Evolutionary conservation across 2,797 vertebrate genomes (phyloP), one percentile per base, ranked within the genome.

Genomic region (Myoxocephalus aenaeus): DNA sequence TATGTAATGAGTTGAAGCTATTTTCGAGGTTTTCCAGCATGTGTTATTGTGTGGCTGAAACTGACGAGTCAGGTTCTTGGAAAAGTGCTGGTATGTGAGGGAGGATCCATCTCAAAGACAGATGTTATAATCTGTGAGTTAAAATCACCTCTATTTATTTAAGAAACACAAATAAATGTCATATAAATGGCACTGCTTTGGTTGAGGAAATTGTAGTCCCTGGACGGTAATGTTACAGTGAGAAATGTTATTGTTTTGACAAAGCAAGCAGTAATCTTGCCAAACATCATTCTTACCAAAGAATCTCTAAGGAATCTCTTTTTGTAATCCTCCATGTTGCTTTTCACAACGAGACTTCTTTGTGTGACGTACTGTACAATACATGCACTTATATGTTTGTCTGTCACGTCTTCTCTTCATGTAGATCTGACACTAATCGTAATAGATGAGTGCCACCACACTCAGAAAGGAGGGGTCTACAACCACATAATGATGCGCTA

Each of bases 371-470:
- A 34, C 29, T 70, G 29, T 51, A 17, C 22, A 57, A 1, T n/a
- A 7, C 44, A 12, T 32, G 7, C 2, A 58, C 57, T 32, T 27
- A 17, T 12, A 0, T 67, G 1, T 66, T 15, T 78, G 25, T 36
- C 38, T 40, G 1, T 54, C 40, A 6, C 77, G 12, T 80, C 54
- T 62, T 76, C 15, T 73, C 56, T 20, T 65, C 38, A 3, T 61
- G 3, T 79, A 99, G 98, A 96, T 78, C 96, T 99, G 92, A 95
- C 97, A 1, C 95, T 99, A 81, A 92, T 99, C 20, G 92, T 99
- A 65, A 97, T 99, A 18, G 98, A 99, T 72, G 98, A 99, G 90
- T 99, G 98, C 75, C 98, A 99, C 91, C 98, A 99, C 91, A 99
- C 98, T 48, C 96, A 98, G 82, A 99, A 99, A 87, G 97, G 96